Evolutionary conservation across 2,888 invertebrate genomes (phyloP).

Genomic region (Lasioglossum calceatum): DNA sequence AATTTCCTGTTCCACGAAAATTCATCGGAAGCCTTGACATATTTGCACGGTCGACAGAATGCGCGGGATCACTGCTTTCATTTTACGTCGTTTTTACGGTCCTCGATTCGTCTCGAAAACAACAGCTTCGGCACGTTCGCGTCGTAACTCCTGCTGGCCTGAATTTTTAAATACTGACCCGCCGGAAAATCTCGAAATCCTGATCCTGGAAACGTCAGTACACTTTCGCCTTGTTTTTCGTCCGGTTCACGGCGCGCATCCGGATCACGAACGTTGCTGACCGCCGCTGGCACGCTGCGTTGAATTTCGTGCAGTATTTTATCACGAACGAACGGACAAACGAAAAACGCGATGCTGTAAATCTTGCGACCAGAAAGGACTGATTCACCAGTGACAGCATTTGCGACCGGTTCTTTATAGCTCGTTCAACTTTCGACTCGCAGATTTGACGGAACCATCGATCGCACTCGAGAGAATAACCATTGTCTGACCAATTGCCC

Average conservation of each 20-base stretch:
- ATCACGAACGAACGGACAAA: background rate
- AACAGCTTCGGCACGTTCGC: slow-evolving; percentile 4
- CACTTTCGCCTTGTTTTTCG: slow-evolving; percentile 16
- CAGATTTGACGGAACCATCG: background rate
- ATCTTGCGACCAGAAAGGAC: background rate
- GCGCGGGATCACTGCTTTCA: background rate
- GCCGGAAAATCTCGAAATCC: background rate
- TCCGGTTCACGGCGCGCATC: background rate
- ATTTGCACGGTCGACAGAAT: slow-evolving; percentile 56
- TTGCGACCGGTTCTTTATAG: background rate
- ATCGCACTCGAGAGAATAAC: background rate
- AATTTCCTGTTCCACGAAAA: background rate
- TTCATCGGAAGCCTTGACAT: background rate
- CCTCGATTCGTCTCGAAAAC: slow-evolving; percentile 4
- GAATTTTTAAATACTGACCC: slow-evolving; percentile 40
- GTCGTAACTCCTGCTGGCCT: background rate
- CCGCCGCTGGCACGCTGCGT: background rate
- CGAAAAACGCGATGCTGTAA: background rate
- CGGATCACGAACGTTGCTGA: background rate
- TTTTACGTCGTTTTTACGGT: slow-evolving; percentile 11
- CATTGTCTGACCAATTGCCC: background rate
- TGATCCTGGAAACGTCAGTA: background rate
- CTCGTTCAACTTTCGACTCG: background rate
- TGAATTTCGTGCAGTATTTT: background rate
- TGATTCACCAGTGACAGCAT: slow-evolving; percentile 4